These are phyloP conservation scores for Centropus unirufus DNA, from an alignment of 2,113 vertebrate species.

Conservation along the genomic window DNA sequence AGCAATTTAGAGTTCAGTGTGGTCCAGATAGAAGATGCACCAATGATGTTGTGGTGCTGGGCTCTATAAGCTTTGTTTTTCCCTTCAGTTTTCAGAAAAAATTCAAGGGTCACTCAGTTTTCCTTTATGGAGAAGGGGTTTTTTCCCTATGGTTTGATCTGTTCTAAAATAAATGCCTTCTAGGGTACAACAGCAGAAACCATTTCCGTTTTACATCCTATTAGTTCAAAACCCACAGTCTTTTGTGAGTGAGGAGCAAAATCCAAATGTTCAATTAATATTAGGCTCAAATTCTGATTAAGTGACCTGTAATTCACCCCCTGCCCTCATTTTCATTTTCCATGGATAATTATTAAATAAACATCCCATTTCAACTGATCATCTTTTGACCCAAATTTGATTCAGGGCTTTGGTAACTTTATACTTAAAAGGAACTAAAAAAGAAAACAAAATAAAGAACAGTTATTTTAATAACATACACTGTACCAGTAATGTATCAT, in stretches of 20 bases:
- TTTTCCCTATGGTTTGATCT: background rate
- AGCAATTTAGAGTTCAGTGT: accelerated
- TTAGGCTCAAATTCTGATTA: slow-evolving; percentile 7
- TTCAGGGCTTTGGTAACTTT: slow-evolving; percentile 23
- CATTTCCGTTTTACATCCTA: background rate
- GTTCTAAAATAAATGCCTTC: background rate
- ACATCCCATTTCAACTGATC: background rate
- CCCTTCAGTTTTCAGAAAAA: background rate
- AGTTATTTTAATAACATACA: slow-evolving; percentile 26
- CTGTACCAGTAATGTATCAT: background rate
- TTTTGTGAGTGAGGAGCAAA: background rate
- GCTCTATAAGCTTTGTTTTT: background rate
- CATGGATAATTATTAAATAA: slow-evolving; percentile 54
- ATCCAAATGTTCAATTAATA: slow-evolving; percentile 11
- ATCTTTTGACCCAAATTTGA: slow-evolving; percentile 11
- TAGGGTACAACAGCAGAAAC: background rate
- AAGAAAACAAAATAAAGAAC: slow-evolving; percentile 30
- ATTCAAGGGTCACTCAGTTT: background rate
- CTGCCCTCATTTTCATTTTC: slow-evolving; percentile 32
- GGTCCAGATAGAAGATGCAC: background rate
- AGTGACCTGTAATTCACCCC: slow-evolving; percentile 30
- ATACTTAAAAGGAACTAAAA: slow-evolving; percentile 17
- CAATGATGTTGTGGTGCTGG: background rate
- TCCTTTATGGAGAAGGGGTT: background rate
- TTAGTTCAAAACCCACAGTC: background rate